These are phyloP conservation scores for Lerista edwardsae DNA, from an alignment of 2,797 vertebrate genomes.

Conservation along the genomic window DNA sequence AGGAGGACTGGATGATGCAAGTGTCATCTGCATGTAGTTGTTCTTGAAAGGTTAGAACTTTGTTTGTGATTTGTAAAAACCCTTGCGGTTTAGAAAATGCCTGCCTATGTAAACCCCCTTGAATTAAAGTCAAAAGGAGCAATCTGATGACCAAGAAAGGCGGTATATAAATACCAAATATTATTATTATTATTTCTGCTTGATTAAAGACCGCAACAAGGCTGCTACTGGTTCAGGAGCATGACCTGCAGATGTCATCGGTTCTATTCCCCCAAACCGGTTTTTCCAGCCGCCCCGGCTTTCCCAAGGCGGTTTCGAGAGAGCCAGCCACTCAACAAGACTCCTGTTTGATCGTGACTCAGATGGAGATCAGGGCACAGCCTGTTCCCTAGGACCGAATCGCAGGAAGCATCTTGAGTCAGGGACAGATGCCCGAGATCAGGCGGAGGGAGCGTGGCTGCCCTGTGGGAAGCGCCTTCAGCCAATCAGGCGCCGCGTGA, in stretches of 20 bases:
- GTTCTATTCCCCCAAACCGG: background rate
- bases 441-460: background rate
- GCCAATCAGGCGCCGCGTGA: conserved; percentile 12
- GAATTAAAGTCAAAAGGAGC: too few relatives aligned
- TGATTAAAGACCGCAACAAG: background rate
- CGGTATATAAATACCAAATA: too few relatives aligned
- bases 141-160: too few relatives aligned
- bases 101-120: too few relatives aligned
- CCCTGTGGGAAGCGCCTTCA: background rate
- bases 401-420: background rate
- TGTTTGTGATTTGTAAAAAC: too few relatives aligned
- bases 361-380: background rate
- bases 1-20: too few relatives aligned
- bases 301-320: background rate
- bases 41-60: too few relatives aligned
- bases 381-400: background rate
- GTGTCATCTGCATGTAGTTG: too few relatives aligned
- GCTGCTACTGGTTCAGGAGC: background rate
- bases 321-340: background rate
- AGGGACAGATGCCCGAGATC: background rate
- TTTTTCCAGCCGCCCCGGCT: background rate
- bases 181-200: too few relatives aligned
- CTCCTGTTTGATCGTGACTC: background rate
- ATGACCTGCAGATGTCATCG: background rate
- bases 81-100: too few relatives aligned